phyloP scores from a whole-genome alignment of 2,797 vertebrate genomes.

The Pantherophis vulpinus region DNA sequence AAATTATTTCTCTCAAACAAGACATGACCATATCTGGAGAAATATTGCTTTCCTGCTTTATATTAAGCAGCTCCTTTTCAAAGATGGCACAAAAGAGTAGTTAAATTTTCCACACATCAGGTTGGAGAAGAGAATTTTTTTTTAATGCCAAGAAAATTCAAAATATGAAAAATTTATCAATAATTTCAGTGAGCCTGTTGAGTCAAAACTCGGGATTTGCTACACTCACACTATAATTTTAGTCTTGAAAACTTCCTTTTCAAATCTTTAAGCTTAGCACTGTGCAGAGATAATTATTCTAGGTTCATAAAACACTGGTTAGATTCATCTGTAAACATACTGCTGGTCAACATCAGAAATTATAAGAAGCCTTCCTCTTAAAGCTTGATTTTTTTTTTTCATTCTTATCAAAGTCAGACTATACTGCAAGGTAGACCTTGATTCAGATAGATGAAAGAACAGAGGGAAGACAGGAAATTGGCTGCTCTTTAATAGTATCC shows the following conservation, averaged over 20 bases:
- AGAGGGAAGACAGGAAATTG: background rate
- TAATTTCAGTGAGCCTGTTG: background rate
- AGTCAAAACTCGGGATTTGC: background rate
- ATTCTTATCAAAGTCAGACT: background rate
- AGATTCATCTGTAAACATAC: background rate
- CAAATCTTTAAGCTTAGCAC: background rate
- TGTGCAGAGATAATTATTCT: background rate
- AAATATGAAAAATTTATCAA: background rate
- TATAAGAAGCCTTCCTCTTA: background rate
- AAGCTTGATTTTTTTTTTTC: background rate
- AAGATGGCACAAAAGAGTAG: background rate
- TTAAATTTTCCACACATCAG: background rate
- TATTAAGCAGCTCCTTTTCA: background rate
- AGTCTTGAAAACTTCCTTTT: background rate
- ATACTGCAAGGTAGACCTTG: background rate
- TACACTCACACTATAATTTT: background rate
- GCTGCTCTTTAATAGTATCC: background rate
- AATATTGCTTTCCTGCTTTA: background rate
- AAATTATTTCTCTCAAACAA: background rate
- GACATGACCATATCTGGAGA: background rate
- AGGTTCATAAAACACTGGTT: background rate
- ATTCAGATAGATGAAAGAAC: constrained; percentile 2
- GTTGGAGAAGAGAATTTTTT: background rate
- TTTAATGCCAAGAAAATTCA: background rate
- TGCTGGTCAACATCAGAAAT: constrained; percentile 5